Evolutionary conservation across 2,888 invertebrate genomes (phyloP), one percentile per base, ranked within the genome.

Genomic region (Oscheius onirici): DNA sequence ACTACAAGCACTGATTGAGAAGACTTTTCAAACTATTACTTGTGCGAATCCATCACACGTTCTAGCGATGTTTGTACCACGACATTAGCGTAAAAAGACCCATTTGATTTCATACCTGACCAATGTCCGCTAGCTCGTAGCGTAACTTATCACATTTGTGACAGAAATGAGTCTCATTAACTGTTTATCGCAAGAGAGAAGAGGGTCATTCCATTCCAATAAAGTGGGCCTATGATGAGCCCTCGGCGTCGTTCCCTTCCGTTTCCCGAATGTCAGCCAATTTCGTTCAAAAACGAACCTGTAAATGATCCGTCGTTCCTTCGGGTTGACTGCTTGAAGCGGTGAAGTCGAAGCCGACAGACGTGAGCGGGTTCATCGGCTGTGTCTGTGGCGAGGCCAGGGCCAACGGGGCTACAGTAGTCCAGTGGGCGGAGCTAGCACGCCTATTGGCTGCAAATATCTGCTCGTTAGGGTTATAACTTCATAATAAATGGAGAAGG

Each of bases 281-380:
- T 49, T 22, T 52, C 22, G 24, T 17, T n/a, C 26, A 22, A 57
- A 67, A n/a, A 28, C 44, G 2, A 24, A 78, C 78, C 78, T 76
- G 76, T 17, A 78, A 57, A 71, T 78, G 78, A 72, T 78, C 78
- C 55, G 75, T 75, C 3, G 63, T 49, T 65, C 75, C 73, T 54
- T 78, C 78, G 24, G 78, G 78, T 49, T 78, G 78, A 73, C 73
- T 76, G 71, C 24, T 73, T 65, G 80, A 73, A 49, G 80, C 72
- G 46, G 63, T 22, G 67, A 78, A 80, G 55, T 80, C 78, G 74
- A 80, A 80, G 43, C 75, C 75, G 57, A 67, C 65, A 34, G 66
- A 66, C 65, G 73, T 49, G 69, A 65, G 73, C 61, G 77, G 74
- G 17, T 74, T 73, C 69, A 72, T 75, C 69, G 74, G 57, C n/a